Evolutionary conservation across 2,888 invertebrate species (phyloP).

Genomic region (Andrena bucephala): DNA sequence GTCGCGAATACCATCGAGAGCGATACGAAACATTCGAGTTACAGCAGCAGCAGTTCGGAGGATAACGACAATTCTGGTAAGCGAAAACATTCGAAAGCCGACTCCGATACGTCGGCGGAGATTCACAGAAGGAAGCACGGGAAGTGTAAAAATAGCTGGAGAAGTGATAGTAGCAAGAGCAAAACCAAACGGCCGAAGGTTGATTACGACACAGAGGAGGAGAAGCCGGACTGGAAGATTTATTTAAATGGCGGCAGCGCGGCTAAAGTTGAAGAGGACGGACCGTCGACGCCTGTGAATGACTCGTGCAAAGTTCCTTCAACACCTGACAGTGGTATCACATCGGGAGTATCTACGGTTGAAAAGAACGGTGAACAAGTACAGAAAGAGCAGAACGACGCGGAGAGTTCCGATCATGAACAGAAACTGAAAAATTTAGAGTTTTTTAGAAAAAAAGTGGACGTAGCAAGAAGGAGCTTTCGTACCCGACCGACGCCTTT

Average conservation of each 20-base stretch:
- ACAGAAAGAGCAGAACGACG: constrained; percentile 62
- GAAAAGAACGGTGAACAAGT: constrained; percentile 73
- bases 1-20: constrained; percentile 62
- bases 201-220: constrained; percentile 61
- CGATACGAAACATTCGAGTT: constrained; percentile 68
- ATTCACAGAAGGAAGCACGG: constrained; percentile 67
- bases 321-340: constrained; percentile 82
- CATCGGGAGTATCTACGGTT: constrained; percentile 79
- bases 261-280: constrained; percentile 43
- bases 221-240: constrained; percentile 55
- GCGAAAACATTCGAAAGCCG: constrained; percentile 70
- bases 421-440: constrained; percentile 74
- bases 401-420: constrained; percentile 79
- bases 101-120: constrained; percentile 69
- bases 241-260: constrained; percentile 60
- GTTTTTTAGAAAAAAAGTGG: constrained; percentile 80
- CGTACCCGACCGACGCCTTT: constrained; percentile 72
- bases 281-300: constrained; percentile 72
- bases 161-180: constrained; percentile 57
- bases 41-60: constrained; percentile 71
- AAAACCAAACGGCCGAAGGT: constrained; percentile 70
- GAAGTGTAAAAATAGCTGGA: constrained; percentile 67
- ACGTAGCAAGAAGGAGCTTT: constrained; percentile 77
- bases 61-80: constrained; percentile 65
- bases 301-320: constrained; percentile 72